A percentile compares a stretch with the other conserved stretches of the same genome.
Conservation (phyloP, 2,113 vertebrate genomes). For the Oenanthe oenanthe region DNA sequence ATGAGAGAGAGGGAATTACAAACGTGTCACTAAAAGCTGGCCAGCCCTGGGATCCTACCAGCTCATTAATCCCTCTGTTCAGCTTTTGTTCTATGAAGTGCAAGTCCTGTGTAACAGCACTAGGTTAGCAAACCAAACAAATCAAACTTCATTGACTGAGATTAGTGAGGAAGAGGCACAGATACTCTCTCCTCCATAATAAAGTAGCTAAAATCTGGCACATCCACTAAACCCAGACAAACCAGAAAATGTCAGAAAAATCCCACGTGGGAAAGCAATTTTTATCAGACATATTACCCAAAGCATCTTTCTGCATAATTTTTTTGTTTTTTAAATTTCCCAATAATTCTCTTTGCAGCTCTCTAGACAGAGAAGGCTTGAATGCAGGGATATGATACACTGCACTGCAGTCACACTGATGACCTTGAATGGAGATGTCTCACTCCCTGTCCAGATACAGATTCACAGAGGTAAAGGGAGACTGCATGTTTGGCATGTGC, state of each 20-base stretch:
- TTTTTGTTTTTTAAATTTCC: neutral
- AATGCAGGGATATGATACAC: neutral
- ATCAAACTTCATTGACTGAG: neutral
- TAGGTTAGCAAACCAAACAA: neutral
- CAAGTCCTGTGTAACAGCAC: neutral
- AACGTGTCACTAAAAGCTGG: neutral
- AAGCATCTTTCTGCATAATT: no score
- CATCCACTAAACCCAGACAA: neutral
- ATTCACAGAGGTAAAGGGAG: neutral
- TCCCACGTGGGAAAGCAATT: neutral
- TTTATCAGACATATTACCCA: neutral
- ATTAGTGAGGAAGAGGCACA: neutral
- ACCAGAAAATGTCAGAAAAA: neutral
- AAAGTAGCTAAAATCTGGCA: neutral
- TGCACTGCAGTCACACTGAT: neutral
- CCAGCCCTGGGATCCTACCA: neutral
- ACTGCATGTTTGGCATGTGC: neutral
- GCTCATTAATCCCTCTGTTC: neutral
- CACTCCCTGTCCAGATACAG: neutral
- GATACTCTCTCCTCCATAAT: neutral
- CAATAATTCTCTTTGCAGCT: neutral
- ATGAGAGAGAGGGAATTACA: neutral
- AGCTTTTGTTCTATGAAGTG: neutral
- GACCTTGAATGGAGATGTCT: neutral
- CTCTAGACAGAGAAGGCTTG: neutral